Evolutionary conservation across 2,888 invertebrate genomes (phyloP), one percentile per base, ranked within the genome.

Genomic region (Polyommatus iphigenia): DNA sequence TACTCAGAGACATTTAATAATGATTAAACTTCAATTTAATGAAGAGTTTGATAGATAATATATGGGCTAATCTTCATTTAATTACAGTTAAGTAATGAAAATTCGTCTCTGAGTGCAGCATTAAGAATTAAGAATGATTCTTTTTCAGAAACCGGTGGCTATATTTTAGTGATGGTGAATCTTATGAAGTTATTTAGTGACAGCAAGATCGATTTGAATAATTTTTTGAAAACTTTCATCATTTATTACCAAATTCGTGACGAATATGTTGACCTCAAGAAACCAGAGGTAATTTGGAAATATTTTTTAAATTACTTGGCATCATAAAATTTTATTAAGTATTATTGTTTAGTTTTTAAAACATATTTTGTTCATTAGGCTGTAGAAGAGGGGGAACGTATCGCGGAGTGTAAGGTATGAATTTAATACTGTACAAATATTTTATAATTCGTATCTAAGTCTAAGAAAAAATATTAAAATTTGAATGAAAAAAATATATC

Each of bases 161-260:
- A 20, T 2, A 8, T 57, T 18, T 18, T 32, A 15, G 0, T 76
- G 32, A 4, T 57, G n/a, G 29, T 20, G 10, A 29, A 57, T 41
- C n/a, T 76, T 15, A 76, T 76, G 76, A 54, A 76, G 20, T 29
- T 57, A 18, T 76, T 76, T n/a, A 76, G 76, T 2, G 57, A 76
- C 15, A 76, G 32, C 32, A 32, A 76, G 32, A 18, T 20, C 1
- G 36, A 76, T 46, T 76, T 29, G 7, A 29, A 50, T 7, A 13
- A 78, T 10, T 71, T 79, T 6, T 24, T 76, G 15, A 71, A 46
- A 32, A 77, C 7, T 7, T 76, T 78, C n/a, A 75, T 77, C 2
- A 54, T 77, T 20, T 79, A 77, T 50, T 79, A 78, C 15, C 78
- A 78, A 67, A 54, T 78, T 20, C 71, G 78, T 76, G 79, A 78